A percentile compares a stretch with the other conserved stretches of the same genome.
phyloP scores from a whole-genome alignment of 2,113 vertebrate genomes.

The Rousettus leschenaultii region DNA sequence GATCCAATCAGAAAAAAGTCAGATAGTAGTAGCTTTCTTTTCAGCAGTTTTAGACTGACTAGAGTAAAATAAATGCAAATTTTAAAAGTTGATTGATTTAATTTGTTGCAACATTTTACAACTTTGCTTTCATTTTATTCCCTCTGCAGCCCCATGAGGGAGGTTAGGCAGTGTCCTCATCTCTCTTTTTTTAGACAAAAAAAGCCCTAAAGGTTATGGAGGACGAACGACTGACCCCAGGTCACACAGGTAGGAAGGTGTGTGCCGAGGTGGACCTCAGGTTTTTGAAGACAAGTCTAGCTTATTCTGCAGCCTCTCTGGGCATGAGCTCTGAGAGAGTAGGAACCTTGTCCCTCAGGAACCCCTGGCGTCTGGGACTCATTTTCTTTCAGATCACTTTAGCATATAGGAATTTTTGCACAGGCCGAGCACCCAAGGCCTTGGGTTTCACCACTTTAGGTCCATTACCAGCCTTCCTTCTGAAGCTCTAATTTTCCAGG shows the following conservation, averaged over 20 bases:
- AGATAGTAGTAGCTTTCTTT: not conserved
- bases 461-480: not conserved
- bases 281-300: not conserved
- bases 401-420: not conserved
- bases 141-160: not conserved
- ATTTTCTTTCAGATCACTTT: not conserved
- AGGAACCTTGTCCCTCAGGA: not conserved
- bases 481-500: not conserved
- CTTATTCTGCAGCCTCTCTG: not conserved
- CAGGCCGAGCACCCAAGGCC: not conserved
- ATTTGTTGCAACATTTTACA: not conserved
- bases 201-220: not conserved
- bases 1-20: not conserved
- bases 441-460: too few relatives aligned
- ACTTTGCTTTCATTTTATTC: not conserved
- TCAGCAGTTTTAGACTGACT: not conserved
- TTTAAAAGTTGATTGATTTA: not conserved
- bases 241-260: not conserved
- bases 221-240: not conserved
- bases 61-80: not conserved
- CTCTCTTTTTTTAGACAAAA: not conserved
- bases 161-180: not conserved
- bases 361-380: not conserved
- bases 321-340: not conserved
- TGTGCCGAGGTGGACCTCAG: not conserved